phyloP scores from a whole-genome alignment of 2,113 vertebrate species.

The Passer montanus region DNA sequence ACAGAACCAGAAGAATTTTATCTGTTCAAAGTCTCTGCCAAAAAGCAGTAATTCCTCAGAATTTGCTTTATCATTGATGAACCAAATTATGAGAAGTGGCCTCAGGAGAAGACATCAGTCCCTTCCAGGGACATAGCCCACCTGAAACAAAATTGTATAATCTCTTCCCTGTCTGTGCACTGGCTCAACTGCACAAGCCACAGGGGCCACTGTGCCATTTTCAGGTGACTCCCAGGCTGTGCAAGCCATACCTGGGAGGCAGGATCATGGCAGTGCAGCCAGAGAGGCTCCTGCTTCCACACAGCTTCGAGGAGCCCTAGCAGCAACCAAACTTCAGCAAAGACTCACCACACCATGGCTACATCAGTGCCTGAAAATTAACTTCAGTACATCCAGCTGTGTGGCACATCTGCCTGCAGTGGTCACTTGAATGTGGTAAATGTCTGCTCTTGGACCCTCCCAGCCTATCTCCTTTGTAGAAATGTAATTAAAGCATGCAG shows the following conservation, averaged over 20 bases:
- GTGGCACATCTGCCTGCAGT: neutral
- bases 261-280: neutral
- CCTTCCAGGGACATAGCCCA: neutral
- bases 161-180: neutral
- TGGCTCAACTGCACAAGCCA: neutral
- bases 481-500: neutral
- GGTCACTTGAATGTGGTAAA: neutral
- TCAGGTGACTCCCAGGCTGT: neutral
- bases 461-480: neutral
- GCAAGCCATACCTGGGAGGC: neutral
- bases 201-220: neutral
- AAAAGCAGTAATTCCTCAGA: neutral
- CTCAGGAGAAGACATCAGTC: neutral
- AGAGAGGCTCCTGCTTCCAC: neutral
- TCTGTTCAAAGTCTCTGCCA: neutral
- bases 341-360: neutral
- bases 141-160: neutral
- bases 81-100: neutral
- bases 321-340: neutral
- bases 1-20: neutral
- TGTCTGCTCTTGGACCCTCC: neutral
- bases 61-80: neutral
- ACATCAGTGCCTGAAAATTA: neutral
- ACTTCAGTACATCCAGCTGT: neutral
- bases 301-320: neutral